Conservation (phyloP, 2,113 vertebrate species). For the Trinectes maculatus region DNA sequence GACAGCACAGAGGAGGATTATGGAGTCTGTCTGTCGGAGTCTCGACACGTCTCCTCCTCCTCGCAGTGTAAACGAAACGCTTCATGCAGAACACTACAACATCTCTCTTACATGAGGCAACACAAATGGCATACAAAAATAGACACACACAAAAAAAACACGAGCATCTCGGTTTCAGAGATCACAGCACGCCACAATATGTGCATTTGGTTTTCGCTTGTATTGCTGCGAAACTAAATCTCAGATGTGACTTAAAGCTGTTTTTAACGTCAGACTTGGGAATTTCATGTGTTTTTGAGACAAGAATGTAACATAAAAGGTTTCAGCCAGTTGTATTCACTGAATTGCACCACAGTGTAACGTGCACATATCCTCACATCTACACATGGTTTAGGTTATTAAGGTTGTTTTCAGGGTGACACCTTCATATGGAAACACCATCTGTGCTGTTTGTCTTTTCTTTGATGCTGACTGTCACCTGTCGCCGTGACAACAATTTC, state of each 20-base stretch:
- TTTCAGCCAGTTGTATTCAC: no score
- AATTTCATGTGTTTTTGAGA: background rate
- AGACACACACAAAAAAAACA: conserved; percentile 19
- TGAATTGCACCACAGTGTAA: no score
- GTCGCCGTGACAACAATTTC: conserved; percentile 19
- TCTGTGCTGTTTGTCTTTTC: conserved; percentile 9
- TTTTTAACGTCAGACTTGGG: conserved; percentile 12
- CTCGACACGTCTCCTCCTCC: conserved; percentile 41
- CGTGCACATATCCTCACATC: conserved; percentile 18
- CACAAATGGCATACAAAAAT: conserved; percentile 54
- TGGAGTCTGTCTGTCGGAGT: conserved; percentile 47
- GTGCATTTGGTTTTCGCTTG: conserved; percentile 2
- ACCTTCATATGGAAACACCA: conserved; percentile 39
- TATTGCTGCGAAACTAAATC: conserved; percentile 15
- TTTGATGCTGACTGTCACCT: conserved; percentile 16
- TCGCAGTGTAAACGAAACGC: conserved; percentile 22
- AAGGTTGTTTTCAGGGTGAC: conserved; percentile 13
- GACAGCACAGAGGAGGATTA: conserved; percentile 49
- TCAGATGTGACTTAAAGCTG: background rate
- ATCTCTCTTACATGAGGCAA: conserved; percentile 22
- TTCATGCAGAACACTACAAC: conserved; percentile 12
- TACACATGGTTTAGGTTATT: conserved; percentile 15
- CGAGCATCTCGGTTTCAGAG: background rate
- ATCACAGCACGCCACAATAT: conserved; percentile 10
- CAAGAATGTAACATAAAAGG: no score